Conservation (phyloP, 2,888 invertebrate genomes). For the Chrysomela aeneicollis region DNA sequence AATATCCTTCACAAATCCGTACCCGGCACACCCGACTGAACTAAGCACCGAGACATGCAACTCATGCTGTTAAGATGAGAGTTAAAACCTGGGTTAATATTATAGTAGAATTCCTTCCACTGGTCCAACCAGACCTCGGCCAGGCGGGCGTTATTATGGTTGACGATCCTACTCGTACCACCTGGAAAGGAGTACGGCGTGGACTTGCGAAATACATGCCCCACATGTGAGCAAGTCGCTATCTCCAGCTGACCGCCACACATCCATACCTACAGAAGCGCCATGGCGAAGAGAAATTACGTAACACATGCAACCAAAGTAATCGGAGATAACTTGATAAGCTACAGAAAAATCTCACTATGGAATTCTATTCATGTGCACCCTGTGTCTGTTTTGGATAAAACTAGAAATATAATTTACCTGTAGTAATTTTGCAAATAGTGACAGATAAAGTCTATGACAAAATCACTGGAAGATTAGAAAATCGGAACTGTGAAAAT, state of each 20-base stretch:
- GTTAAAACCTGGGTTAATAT: slow-evolving; percentile 90
- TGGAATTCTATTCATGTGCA: background rate
- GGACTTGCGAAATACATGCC: slow-evolving; percentile 96
- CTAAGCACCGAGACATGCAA: slow-evolving; percentile 13
- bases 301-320: slow-evolving; percentile 32
- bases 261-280: slow-evolving; percentile 85
- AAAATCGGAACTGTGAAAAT: no score
- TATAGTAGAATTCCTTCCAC: slow-evolving; percentile 99
- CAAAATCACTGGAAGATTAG: no score
- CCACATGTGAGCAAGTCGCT: slow-evolving; percentile 93
- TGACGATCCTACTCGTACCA: slow-evolving; percentile 95
- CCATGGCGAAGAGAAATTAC: slow-evolving; percentile 15
- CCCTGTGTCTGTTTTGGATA: background rate
- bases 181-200: slow-evolving; percentile 99
- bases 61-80: slow-evolving; percentile 31
- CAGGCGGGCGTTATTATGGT: slow-evolving; percentile 98
- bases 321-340: slow-evolving; percentile 1
- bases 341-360: background rate
- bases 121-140: slow-evolving; percentile 99
- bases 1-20: background rate
- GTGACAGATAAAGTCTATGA: no score
- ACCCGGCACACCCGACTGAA: background rate
- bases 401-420: no score
- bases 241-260: slow-evolving; percentile 95
- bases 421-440: no score